Conservation (phyloP, 2,797 vertebrate species). For the Pogonophryne albipinna region DNA sequence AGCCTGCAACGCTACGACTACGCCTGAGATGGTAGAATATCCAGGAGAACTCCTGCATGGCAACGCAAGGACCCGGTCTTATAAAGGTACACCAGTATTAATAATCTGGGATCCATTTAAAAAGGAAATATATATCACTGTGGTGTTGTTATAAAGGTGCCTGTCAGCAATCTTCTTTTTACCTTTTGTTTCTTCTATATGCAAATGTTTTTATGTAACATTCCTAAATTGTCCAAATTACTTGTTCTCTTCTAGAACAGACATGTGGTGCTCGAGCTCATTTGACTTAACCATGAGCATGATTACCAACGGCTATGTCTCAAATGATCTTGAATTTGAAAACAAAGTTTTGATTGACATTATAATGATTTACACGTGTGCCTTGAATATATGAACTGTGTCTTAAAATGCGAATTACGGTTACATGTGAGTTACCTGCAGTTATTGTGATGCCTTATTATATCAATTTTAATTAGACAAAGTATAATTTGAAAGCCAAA, state of each 20-base stretch:
- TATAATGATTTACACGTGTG: constrained; percentile 42
- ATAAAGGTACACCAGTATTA: constrained; percentile 7
- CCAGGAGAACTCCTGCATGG: constrained; percentile 8
- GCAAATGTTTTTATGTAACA: constrained; percentile 34
- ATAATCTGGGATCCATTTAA: constrained; percentile 17
- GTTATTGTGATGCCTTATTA: constrained; percentile 25
- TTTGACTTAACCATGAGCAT: constrained; percentile 8
- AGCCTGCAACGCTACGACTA: not conserved
- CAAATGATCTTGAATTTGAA: constrained; percentile 7
- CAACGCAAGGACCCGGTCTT: constrained; percentile 12
- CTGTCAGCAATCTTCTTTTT: constrained; percentile 1
- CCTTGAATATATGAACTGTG: constrained; percentile 58
- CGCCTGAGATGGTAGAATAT: constrained; percentile 17
- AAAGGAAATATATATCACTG: constrained; percentile 19
- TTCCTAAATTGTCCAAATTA: constrained; percentile 53
- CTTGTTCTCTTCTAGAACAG: not conserved
- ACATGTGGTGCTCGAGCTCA: not conserved
- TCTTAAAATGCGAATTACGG: constrained; percentile 50
- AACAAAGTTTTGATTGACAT: constrained; percentile 7
- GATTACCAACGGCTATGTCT: not conserved
- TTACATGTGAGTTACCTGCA: constrained; percentile 8
- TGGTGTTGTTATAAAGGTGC: constrained; percentile 27
- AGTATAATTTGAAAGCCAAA: constrained; percentile 9
- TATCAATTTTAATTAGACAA: constrained; percentile 21
- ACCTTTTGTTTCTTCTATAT: not conserved